Conservation (phyloP, 2,113 vertebrate species). For the Sturnus vulgaris region DNA sequence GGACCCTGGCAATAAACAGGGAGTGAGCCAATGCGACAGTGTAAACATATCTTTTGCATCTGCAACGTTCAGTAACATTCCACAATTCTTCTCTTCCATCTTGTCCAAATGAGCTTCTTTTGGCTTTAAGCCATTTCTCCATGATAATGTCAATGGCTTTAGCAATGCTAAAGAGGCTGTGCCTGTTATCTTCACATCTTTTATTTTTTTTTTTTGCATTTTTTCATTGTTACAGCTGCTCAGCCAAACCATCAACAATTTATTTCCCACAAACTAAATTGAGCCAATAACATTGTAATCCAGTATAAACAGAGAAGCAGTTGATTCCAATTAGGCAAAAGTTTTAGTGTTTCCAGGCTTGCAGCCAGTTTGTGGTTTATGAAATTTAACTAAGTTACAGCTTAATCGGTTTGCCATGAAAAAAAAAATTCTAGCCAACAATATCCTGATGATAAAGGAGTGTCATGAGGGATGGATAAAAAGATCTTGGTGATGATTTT, state of each 20-base stretch:
- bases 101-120: conserved; percentile 37
- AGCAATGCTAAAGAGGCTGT: conserved; percentile 29
- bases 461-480: neutral
- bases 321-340: conserved; percentile 68
- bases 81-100: conserved; percentile 4
- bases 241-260: conserved; percentile 47
- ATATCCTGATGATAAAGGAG: neutral
- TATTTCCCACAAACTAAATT: conserved; percentile 54
- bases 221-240: conserved; percentile 56
- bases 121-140: conserved; percentile 37
- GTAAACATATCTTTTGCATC: neutral
- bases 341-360: conserved; percentile 68
- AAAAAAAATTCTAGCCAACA: conserved; percentile 5
- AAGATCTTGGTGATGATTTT: neutral
- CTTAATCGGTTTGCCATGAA: conserved; percentile 39
- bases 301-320: conserved; percentile 56
- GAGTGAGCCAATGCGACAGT: neutral
- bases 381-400: conserved; percentile 66
- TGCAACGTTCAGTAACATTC: neutral
- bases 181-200: conserved; percentile 4
- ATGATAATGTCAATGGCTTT: conserved; percentile 28
- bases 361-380: conserved; percentile 61
- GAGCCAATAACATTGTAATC: conserved; percentile 59
- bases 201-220: neutral
- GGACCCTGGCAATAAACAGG: neutral